Evolutionary conservation across 2,113 vertebrate species (phyloP).

Genomic region (Osmerus eperlanus): DNA sequence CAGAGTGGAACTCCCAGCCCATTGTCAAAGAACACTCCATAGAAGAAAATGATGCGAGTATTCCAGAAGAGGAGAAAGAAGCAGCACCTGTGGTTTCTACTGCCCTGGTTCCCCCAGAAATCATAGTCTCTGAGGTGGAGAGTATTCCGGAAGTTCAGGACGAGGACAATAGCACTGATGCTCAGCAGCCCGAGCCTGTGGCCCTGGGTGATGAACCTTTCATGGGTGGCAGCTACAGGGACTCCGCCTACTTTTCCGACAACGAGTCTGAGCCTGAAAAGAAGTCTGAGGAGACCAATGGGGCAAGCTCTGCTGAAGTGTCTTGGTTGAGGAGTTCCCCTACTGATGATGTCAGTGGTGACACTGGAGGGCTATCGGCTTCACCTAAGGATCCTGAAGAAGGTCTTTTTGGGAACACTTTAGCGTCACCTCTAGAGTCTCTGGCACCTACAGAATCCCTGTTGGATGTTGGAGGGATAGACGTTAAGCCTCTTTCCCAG

Average conservation of each 20-base stretch:
- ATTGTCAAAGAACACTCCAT: slow-evolving; percentile 60
- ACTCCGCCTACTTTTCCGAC: slow-evolving; percentile 98
- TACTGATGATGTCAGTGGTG: neutral
- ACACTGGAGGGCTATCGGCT: neutral
- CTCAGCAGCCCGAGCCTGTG: slow-evolving; percentile 28
- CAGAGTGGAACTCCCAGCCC: slow-evolving; percentile 90
- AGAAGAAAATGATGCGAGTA: slow-evolving; percentile 47
- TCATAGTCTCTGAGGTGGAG: slow-evolving; percentile 81
- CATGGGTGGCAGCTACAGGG: slow-evolving; percentile 77
- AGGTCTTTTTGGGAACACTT: slow-evolving; percentile 18
- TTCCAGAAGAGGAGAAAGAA: slow-evolving; percentile 30
- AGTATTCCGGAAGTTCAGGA: slow-evolving; percentile 44
- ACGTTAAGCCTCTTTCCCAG: neutral
- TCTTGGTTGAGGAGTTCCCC: slow-evolving; percentile 42
- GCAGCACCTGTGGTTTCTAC: neutral
- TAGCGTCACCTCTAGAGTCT: slow-evolving; percentile 18
- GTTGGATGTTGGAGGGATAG: neutral
- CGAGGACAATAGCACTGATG: slow-evolving; percentile 31
- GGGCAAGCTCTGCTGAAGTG: slow-evolving; percentile 38
- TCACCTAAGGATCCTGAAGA: slow-evolving; percentile 14
- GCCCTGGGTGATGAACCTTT: slow-evolving; percentile 55
- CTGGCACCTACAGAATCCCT: slow-evolving; percentile 9
- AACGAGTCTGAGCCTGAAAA: slow-evolving; percentile 92
- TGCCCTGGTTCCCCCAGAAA: slow-evolving; percentile 73
- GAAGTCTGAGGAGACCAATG: slow-evolving; percentile 72